Base-by-base conservation (phyloP, 2,888 invertebrate species). In the Ophion ellenae region DNA sequence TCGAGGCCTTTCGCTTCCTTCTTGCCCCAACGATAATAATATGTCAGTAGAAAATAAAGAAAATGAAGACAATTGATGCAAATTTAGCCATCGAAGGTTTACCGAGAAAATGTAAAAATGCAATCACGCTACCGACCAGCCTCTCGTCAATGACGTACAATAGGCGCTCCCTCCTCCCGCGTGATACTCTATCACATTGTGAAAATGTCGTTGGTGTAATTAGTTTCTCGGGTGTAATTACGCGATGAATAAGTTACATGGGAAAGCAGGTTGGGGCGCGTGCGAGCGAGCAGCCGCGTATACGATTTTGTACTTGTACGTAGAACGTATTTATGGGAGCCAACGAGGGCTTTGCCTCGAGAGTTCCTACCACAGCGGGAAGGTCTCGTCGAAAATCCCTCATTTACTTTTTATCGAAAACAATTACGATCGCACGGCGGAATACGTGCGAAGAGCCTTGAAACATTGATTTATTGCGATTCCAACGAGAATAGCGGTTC, bases 171-270 rank as follows among this genome's bases (percentile, higher is more conserved):
- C 10, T 11, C 11, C 10, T 47, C 47, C 47, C 11, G 11, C 47
- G 11, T 11, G 47, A 11, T 45, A 47, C 32, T 28, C 24, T 59
- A 64, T 67, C 73, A 73, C 47, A 73, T 66, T 61, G 66, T 61
- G 77, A 82, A 76, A 82, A 82, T 82, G 77, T 82, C 70, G 82
- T 71, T 71, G 32, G 64, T 36, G 83, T 83, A 83, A 83, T 83
- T 83, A 78, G 77, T 67, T 59, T 70, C 70, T 83, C 82, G 82
- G 57, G 82, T 11, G 10, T 83, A 83, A 83, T 83, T 83, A 83
- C 32, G 36, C 53, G 61, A 57, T 71, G 64, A 83, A 78, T 83
- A 78, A 83, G 45, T 83, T 73, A 83, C 64, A 61, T 11, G 47
- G 71, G 45, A 47, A 57, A 71, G 78, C 73, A 24, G 24, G 24